Conservation (phyloP, 2,113 vertebrate genomes). For the Lontra canadensis region DNA sequence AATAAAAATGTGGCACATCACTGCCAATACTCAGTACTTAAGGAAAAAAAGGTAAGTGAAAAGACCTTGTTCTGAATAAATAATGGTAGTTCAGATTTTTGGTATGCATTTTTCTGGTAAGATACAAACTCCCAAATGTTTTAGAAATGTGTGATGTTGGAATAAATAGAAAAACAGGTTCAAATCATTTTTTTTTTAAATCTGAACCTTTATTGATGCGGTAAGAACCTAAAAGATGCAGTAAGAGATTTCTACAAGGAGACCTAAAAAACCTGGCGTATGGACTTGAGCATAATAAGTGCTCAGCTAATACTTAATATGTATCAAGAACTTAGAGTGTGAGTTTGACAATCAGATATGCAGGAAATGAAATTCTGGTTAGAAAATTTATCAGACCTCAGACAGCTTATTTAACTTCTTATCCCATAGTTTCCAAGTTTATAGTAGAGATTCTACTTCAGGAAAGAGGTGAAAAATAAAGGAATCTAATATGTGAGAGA, state of each 20-base stretch:
- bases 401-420: neutral
- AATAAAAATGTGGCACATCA: neutral
- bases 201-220: neutral
- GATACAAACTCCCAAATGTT: neutral
- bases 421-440: neutral
- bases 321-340: neutral
- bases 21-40: neutral
- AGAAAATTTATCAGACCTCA: neutral
- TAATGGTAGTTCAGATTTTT: neutral
- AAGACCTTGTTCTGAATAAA: neutral
- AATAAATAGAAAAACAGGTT: neutral
- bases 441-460: neutral
- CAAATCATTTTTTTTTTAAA: neutral
- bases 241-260: neutral
- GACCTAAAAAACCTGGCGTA: accelerated
- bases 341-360: neutral
- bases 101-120: neutral
- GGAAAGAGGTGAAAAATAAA: neutral
- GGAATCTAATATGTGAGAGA: neutral
- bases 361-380: neutral
- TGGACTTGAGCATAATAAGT: neutral
- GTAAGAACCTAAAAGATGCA: neutral
- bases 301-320: neutral
- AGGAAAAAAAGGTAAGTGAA: neutral
- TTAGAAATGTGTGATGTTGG: neutral